Evolutionary conservation across 2,888 invertebrate genomes (phyloP).

Genomic region (Muschampia plurimacula): DNA sequence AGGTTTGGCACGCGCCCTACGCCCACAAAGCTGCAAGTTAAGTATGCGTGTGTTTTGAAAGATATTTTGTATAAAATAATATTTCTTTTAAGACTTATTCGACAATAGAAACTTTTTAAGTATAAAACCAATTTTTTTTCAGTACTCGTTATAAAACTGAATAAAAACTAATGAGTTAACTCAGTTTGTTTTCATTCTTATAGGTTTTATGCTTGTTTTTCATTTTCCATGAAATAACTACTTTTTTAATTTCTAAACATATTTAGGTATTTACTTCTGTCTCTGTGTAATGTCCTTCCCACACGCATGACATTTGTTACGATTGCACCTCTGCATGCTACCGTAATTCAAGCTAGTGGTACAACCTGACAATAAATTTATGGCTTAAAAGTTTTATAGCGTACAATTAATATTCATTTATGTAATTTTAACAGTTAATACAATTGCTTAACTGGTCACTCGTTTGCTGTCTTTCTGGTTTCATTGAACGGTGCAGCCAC

Average conservation of each 20-base stretch:
- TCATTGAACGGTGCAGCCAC: neutral
- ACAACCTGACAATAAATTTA: constrained; percentile 43
- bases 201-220: neutral
- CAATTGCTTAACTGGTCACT: constrained; percentile 28
- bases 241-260: constrained; percentile 23
- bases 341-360: constrained; percentile 42
- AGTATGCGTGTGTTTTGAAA: neutral
- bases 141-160: too few relatives aligned
- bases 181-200: too few relatives aligned
- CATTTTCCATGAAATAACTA: neutral
- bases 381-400: constrained; percentile 39
- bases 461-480: neutral
- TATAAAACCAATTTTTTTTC: too few relatives aligned
- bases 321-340: constrained; percentile 44
- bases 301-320: constrained; percentile 45
- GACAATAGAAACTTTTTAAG: neutral
- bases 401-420: constrained; percentile 38
- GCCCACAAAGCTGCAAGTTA: constrained; percentile 46
- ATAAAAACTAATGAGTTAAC: too few relatives aligned
- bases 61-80: neutral
- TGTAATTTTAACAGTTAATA: constrained; percentile 41
- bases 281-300: constrained; percentile 38
- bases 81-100: neutral
- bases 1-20: constrained; percentile 52
- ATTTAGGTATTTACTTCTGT: neutral